Conservation (phyloP, 30 jellyfish, hydroid and myxozoan genomes). For the Hydractinia echinata region DNA sequence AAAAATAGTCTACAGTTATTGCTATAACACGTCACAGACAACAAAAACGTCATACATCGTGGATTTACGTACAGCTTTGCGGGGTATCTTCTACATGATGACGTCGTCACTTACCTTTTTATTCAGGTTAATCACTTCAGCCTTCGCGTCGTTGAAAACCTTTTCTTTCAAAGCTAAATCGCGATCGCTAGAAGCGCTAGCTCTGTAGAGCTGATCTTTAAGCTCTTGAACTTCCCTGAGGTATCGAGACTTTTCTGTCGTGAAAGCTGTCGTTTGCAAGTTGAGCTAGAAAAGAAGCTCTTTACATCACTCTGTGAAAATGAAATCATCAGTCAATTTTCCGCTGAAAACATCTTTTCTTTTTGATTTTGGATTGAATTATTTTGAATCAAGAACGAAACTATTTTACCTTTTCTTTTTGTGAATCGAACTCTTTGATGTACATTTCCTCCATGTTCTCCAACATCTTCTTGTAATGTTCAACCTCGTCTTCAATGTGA, state of each 20-base stretch:
- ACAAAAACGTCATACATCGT: too few relatives aligned
- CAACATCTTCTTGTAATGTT: constrained; percentile 52
- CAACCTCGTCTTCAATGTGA: constrained; percentile 52
- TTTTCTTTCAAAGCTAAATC: constrained; percentile 89
- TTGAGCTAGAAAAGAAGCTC: constrained; percentile 43
- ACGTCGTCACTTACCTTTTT: constrained; percentile 48
- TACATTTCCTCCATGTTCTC: constrained; percentile 73
- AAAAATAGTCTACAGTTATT: too few relatives aligned
- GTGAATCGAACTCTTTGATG: constrained; percentile 65
- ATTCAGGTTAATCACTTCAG: constrained; percentile 91
- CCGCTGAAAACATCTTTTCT: neutral
- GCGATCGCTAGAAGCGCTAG: constrained; percentile 92
- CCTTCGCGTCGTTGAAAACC: constrained; percentile 95
- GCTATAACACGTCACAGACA: too few relatives aligned
- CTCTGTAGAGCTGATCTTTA: constrained; percentile 78
- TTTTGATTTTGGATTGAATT: neutral
- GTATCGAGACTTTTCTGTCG: constrained; percentile 89
- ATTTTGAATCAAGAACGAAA: neutral
- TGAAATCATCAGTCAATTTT: neutral
- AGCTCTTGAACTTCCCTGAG: constrained; percentile 73
- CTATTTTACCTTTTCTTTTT: constrained; percentile 62
- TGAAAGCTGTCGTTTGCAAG: constrained; percentile 71
- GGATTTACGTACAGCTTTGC: too few relatives aligned
- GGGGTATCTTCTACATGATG: too few relatives aligned
- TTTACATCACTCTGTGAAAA: neutral